A percentile compares a stretch with the other conserved stretches of the same genome.
Conservation (phyloP, 2,797 vertebrate genomes). For the Argya squamiceps region DNA sequence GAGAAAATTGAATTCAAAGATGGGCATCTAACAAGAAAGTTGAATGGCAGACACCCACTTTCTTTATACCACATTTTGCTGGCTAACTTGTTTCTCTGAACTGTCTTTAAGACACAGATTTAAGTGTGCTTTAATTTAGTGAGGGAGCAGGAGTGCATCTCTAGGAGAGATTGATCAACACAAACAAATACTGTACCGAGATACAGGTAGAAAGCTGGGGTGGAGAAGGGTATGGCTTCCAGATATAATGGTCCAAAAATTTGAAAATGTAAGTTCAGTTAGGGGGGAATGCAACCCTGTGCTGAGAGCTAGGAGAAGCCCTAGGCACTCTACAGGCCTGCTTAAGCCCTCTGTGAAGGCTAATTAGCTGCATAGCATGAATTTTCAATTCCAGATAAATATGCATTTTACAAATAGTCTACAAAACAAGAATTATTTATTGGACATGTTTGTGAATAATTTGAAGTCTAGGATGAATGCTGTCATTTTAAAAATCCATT, state of each 20-base stretch:
- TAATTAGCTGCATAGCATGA: slow-evolving; percentile 27
- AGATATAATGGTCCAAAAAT: neutral
- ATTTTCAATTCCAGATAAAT: slow-evolving; percentile 29
- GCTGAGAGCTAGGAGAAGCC: neutral
- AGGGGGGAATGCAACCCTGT: neutral
- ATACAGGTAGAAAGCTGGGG: neutral
- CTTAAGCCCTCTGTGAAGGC: neutral
- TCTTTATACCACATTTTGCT: neutral
- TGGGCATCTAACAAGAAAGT: neutral
- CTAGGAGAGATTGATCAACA: neutral
- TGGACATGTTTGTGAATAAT: neutral
- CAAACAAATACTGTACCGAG: neutral
- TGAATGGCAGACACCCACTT: neutral
- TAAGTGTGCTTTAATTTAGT: neutral
- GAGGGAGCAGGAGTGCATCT: neutral
- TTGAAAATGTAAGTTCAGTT: slow-evolving; percentile 17
- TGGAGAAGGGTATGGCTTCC: neutral
- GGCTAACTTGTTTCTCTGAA: neutral
- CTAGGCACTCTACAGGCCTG: neutral
- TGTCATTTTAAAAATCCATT: neutral
- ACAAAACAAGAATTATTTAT: slow-evolving; percentile 10
- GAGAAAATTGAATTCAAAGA: neutral
- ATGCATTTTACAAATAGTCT: slow-evolving; percentile 21
- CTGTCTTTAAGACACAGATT: neutral
- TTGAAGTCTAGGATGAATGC: neutral